phyloP scores from a whole-genome alignment of 92 coral and sea anemone genomes.

The Metridium senile region DNA sequence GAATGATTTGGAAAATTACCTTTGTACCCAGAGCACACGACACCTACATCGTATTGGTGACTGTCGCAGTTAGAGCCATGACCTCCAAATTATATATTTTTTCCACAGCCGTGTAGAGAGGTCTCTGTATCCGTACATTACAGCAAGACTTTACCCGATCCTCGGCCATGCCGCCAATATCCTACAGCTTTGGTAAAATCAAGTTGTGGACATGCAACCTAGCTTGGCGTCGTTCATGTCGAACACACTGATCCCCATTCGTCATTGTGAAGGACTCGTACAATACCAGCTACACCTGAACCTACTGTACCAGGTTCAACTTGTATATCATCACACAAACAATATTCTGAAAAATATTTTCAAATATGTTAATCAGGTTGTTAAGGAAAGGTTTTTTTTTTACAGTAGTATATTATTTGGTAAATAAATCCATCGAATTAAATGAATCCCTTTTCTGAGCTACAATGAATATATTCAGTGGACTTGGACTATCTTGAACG shows the following conservation, averaged over 20 bases:
- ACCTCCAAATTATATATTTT: background rate
- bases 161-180: background rate
- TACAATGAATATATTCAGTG: too few relatives aligned
- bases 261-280: background rate
- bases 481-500: too few relatives aligned
- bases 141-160: background rate
- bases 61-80: background rate
- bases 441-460: too few relatives aligned
- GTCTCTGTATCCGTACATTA: background rate
- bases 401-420: too few relatives aligned
- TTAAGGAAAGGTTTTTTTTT: too few relatives aligned
- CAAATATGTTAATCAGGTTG: background rate
- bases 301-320: background rate
- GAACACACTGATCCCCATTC: constrained; percentile 15
- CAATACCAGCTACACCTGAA: background rate
- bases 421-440: too few relatives aligned
- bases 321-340: background rate
- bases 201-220: constrained; percentile 1
- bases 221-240: background rate
- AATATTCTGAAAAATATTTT: too few relatives aligned
- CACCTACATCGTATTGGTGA: background rate
- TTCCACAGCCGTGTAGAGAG: background rate
- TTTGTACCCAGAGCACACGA: constrained; percentile 7
- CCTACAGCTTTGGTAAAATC: constrained; percentile 1
- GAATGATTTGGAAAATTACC: background rate